phyloP scores from a whole-genome alignment of 2,888 invertebrate genomes.

The Smittia sp. region DNA sequence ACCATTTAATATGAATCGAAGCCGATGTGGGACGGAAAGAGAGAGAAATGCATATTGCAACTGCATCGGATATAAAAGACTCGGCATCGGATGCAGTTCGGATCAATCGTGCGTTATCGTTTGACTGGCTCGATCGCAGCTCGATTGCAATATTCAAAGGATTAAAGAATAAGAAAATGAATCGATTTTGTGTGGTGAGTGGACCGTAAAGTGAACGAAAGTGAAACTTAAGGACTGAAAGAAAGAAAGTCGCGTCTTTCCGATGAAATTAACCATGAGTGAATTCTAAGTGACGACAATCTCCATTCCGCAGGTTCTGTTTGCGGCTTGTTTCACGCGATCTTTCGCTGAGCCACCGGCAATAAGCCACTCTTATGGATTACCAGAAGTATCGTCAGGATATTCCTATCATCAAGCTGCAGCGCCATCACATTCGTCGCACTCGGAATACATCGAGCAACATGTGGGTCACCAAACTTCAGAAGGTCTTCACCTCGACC shows the following conservation, averaged over 20 bases:
- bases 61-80: conserved; percentile 5
- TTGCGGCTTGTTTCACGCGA: not conserved
- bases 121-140: not conserved
- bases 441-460: conserved; percentile 7
- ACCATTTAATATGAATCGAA: not conserved
- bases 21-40: not conserved
- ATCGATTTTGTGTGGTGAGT: conserved; percentile 14
- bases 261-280: too few species aligned
- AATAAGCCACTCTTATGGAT: not conserved
- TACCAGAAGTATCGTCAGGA: conserved; percentile 1
- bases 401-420: not conserved
- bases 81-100: not conserved
- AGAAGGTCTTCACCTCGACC: conserved; percentile 7
- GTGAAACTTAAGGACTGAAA: not conserved
- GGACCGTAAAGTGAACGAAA: not conserved
- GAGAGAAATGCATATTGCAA: not conserved
- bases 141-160: not conserved
- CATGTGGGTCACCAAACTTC: conserved; percentile 15
- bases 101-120: conserved; percentile 2
- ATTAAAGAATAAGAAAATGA: not conserved
- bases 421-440: not conserved
- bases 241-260: too few species aligned
- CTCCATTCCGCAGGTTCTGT: not conserved
- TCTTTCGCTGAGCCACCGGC: not conserved
- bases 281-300: not conserved